phyloP scores from a whole-genome alignment of 2,113 vertebrate genomes.

The Engraulis encrasicolus region DNA sequence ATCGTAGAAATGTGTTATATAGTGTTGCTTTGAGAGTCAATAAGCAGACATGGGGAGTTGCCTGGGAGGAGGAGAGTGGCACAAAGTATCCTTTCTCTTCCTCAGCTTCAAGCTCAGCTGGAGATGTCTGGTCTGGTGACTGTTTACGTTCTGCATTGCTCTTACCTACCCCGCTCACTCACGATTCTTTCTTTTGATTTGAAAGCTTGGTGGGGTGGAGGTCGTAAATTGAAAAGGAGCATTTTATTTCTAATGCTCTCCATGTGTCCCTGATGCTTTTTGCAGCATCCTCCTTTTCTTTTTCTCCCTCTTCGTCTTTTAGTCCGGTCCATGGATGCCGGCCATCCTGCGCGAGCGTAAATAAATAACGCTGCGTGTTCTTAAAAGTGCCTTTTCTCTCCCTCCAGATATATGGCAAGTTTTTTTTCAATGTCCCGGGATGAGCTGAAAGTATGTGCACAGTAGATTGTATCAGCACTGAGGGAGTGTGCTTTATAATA shows the following conservation, averaged over 20 bases:
- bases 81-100: not conserved
- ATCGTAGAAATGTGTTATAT: too few species aligned
- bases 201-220: not conserved
- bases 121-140: slow-evolving; percentile 1
- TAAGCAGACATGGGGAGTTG: not conserved
- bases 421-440: not conserved
- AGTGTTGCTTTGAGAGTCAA: not conserved
- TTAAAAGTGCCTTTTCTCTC: not conserved
- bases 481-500: slow-evolving; percentile 9
- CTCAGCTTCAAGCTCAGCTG: slow-evolving; percentile 23
- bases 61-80: not conserved
- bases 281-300: not conserved
- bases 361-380: not conserved
- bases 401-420: not conserved
- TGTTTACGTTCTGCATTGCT: slow-evolving; percentile 12
- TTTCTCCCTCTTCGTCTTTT: not conserved
- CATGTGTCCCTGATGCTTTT: slow-evolving; percentile 17
- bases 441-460: not conserved
- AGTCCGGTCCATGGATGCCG: not conserved
- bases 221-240: slow-evolving; percentile 37
- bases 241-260: slow-evolving; percentile 15
- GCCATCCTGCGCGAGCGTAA: not conserved
- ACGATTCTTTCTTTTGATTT: not conserved
- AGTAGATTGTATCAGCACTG: not conserved
- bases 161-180: not conserved